phyloP scores from a whole-genome alignment of 2,888 invertebrate genomes.

The Caenorhabditis sp. region DNA sequence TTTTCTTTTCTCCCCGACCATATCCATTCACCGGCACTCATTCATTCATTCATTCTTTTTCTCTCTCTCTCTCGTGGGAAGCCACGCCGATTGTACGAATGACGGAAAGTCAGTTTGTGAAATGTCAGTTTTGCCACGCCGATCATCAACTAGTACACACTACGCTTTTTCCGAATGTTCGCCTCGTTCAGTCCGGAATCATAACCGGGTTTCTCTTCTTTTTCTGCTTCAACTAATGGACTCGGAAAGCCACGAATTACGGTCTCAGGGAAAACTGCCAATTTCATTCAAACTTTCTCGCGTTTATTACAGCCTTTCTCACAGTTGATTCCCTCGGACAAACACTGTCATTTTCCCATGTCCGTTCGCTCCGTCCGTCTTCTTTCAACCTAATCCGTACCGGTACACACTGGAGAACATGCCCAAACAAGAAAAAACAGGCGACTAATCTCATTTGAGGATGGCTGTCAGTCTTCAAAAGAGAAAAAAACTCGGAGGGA shows the following conservation, averaged over 20 bases:
- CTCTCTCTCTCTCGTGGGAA: conserved; percentile 20
- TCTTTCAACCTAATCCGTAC: conserved; percentile 11
- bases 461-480: too few species aligned
- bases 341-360: conserved; percentile 47
- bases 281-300: conserved; percentile 30
- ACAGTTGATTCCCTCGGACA: conserved; percentile 6
- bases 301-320: conserved; percentile 27
- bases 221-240: neutral
- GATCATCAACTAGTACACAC: conserved; percentile 36
- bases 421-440: conserved; percentile 10
- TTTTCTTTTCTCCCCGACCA: conserved; percentile 4
- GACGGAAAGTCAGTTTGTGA: conserved; percentile 23
- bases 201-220: conserved; percentile 16
- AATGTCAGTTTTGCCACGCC: conserved; percentile 1
- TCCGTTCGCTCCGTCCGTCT: conserved; percentile 18
- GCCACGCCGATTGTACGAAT: conserved; percentile 41
- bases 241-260: neutral
- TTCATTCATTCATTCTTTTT: conserved; percentile 19
- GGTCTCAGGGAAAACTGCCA: conserved; percentile 21
- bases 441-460: conserved; percentile 38
- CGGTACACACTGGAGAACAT: too few species aligned
- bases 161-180: conserved; percentile 6
- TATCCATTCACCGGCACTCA: conserved; percentile 34
- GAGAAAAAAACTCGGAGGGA: neutral
- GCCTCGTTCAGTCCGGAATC: conserved; percentile 28